phyloP scores from a whole-genome alignment of 2,888 invertebrate genomes.

The Andrena bicolor region DNA sequence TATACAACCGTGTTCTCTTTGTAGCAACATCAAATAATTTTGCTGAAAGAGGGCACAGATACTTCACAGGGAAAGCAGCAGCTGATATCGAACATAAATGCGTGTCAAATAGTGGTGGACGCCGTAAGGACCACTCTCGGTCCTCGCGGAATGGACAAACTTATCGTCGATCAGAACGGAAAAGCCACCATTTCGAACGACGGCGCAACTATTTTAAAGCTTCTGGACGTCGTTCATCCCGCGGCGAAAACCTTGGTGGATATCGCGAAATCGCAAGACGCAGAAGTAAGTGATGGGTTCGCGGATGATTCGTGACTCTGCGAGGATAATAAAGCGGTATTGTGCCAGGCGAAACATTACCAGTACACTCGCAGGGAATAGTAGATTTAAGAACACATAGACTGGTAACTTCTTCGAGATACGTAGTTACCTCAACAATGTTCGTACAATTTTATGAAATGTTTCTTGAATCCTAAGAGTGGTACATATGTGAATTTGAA shows the following conservation, averaged over 20 bases:
- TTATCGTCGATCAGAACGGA: constrained; percentile 95
- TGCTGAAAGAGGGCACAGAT: constrained; percentile 99
- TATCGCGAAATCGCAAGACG: constrained; percentile 99
- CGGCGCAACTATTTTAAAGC: constrained; percentile 99
- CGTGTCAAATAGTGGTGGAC: constrained; percentile 97
- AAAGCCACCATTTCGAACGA: constrained; percentile 99
- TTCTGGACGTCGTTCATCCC: constrained; percentile 99
- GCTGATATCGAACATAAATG: constrained; percentile 98
- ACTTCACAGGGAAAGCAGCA: constrained; percentile 98
- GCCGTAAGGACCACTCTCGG: constrained; percentile 99
- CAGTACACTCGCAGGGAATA: constrained; percentile 70
- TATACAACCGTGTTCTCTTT: constrained; percentile 17
- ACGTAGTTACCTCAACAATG: constrained; percentile 75
- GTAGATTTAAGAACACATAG: constrained; percentile 74
- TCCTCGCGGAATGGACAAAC: constrained; percentile 99
- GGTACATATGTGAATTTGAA: no score
- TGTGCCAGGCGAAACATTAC: constrained; percentile 19
- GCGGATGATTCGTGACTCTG: constrained; percentile 43
- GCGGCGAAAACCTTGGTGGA: constrained; percentile 99
- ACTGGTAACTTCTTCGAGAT: constrained; percentile 75
- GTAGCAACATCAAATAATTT: constrained; percentile 98
- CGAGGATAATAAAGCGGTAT: constrained; percentile 1
- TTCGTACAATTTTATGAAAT: constrained; percentile 74
- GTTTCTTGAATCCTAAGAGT: neutral
- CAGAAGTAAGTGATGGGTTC: constrained; percentile 89